These are phyloP conservation scores for Eupeodes corollae DNA, from an alignment of 1,140 invertebrate genomes.

Conservation along the genomic window DNA sequence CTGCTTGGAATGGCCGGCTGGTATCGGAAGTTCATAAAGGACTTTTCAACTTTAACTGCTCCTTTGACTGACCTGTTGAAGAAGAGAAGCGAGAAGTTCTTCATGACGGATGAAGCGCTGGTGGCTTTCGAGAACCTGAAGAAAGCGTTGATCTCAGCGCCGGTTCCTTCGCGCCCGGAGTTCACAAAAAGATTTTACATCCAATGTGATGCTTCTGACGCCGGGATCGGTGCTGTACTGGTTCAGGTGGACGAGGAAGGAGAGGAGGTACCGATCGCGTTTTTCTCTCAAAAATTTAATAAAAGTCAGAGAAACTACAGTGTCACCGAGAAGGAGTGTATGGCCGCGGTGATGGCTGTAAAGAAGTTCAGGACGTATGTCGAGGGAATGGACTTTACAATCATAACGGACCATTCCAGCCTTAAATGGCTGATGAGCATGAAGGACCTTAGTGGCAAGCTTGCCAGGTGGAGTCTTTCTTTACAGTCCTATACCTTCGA, in stretches of 20 bases:
- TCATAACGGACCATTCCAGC: conserved; percentile 40
- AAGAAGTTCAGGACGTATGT: conserved; percentile 38
- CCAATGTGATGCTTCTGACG: too few species aligned
- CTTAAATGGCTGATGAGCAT: conserved; percentile 37
- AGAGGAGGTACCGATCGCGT: conserved; percentile 19
- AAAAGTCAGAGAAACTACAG: conserved; percentile 25
- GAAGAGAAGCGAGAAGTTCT: too few species aligned
- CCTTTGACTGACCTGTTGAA: too few species aligned
- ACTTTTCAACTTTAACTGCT: too few species aligned
- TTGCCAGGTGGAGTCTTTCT: conserved; percentile 36
- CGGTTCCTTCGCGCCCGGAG: too few species aligned
- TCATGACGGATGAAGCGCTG: neutral
- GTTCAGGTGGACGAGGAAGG: conserved; percentile 16
- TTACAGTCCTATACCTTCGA: conserved; percentile 36
- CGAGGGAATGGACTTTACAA: conserved; percentile 33
- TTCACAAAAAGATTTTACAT: too few species aligned
- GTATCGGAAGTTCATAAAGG: neutral
- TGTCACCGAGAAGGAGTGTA: conserved; percentile 38
- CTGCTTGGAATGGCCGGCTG: neutral
- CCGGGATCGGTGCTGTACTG: too few species aligned
- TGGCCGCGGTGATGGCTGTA: conserved; percentile 38
- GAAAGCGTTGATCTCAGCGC: too few species aligned
- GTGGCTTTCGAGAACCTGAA: neutral
- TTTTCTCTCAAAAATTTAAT: conserved; percentile 9
- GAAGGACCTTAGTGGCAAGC: conserved; percentile 31